Conservation (phyloP, 2,797 vertebrate species). For the Allobates femoralis region DNA sequence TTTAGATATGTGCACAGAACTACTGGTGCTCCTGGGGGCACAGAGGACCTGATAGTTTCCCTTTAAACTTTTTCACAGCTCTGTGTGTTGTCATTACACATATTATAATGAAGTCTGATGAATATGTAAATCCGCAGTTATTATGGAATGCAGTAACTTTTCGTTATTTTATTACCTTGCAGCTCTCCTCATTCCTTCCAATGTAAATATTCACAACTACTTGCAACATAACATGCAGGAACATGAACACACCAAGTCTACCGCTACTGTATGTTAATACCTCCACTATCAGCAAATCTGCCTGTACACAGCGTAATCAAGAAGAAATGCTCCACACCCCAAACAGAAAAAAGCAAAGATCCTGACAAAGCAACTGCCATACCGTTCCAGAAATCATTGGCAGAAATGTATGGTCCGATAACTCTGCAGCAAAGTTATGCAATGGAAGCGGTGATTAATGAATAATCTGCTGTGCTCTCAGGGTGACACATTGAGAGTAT, state of each 20-base stretch:
- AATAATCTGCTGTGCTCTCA: neutral
- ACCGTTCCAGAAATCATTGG: neutral
- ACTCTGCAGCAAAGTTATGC: neutral
- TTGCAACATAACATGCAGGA: neutral
- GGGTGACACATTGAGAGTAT: neutral
- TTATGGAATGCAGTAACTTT: neutral
- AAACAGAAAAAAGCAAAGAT: neutral
- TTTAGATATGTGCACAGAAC: too few species aligned
- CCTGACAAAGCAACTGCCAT: neutral
- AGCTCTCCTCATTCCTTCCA: neutral
- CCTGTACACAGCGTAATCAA: neutral
- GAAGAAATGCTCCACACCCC: constrained; percentile 33
- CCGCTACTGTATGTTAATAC: neutral
- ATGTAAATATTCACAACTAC: neutral
- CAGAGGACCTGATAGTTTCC: too few species aligned
- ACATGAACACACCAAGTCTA: constrained; percentile 11
- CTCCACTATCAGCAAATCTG: constrained; percentile 27
- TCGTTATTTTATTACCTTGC: neutral
- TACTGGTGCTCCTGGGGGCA: too few species aligned
- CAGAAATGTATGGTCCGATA: neutral
- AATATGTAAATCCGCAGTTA: neutral
- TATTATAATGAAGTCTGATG: too few species aligned
- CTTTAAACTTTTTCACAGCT: too few species aligned
- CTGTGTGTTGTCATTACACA: neutral
- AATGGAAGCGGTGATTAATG: neutral